Conservation (phyloP, 2,113 vertebrate genomes). For the Vidua chalybeata region DNA sequence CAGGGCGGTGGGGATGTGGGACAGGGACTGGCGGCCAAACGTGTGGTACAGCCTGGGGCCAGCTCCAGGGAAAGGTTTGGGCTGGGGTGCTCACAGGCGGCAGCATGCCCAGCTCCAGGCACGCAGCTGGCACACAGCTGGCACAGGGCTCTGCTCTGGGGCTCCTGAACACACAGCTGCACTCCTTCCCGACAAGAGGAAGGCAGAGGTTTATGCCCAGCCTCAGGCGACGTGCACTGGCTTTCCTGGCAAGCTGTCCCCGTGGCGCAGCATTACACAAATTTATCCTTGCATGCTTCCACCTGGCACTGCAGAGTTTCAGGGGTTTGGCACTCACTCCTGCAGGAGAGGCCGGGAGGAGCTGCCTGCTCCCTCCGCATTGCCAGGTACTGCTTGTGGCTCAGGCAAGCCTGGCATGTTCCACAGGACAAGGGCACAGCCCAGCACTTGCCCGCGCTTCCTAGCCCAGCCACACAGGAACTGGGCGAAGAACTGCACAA, state of each 20-base stretch:
- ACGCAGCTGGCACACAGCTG: not conserved
- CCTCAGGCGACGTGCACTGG: not conserved
- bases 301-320: not conserved
- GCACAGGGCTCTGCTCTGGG: not conserved
- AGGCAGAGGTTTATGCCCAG: not conserved
- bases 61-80: not conserved
- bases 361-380: not conserved
- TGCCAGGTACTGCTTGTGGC: rapidly evolving
- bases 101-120: not conserved
- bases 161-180: not conserved
- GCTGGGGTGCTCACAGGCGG: rapidly evolving
- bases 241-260: not conserved
- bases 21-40: not conserved
- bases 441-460: rapidly evolving
- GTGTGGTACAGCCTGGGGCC: not conserved
- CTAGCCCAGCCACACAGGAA: rapidly evolving
- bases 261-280: rapidly evolving
- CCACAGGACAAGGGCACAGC: rapidly evolving
- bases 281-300: not conserved
- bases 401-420: rapidly evolving
- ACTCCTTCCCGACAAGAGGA: not conserved
- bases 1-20: not conserved
- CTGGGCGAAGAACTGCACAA: rapidly evolving
- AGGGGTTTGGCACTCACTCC: not conserved
- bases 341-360: not conserved